Percentiles rank a stretch among this genome's conserved stretches.
phyloP scores from a whole-genome alignment of 1,140 invertebrate genomes.

The Coelopa frigida region DNA sequence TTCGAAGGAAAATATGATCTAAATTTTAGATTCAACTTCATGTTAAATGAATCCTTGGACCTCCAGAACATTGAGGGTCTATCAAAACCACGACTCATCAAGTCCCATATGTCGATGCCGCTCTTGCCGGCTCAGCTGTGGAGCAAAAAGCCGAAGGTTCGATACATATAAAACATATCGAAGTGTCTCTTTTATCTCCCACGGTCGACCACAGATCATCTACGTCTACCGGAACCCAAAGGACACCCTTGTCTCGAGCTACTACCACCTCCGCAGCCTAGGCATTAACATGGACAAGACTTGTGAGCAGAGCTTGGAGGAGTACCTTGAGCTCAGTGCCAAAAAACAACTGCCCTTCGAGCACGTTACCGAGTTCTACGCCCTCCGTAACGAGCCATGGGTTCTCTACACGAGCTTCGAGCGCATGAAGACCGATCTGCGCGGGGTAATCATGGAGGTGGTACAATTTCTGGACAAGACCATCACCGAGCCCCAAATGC shows the following conservation, averaged over 20 bases:
- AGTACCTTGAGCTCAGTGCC: background rate
- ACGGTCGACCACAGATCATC: conserved; percentile 53
- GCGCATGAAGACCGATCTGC: conserved; percentile 47
- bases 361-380: conserved; percentile 69
- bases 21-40: conserved; percentile 13
- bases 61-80: background rate
- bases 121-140: conserved; percentile 51
- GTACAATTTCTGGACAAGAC: conserved; percentile 25
- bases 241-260: conserved; percentile 71
- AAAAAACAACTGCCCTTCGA: conserved; percentile 16
- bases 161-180: background rate
- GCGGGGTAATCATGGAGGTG: conserved; percentile 21
- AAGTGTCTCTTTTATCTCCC: background rate
- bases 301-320: background rate
- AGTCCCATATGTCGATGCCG: conserved; percentile 56
- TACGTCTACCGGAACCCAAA: conserved; percentile 75
- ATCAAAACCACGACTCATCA: conserved; percentile 54
- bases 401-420: conserved; percentile 76
- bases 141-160: conserved; percentile 49
- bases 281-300: conserved; percentile 53
- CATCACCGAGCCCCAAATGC: conserved; percentile 23
- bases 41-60: conserved; percentile 7
- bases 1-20: no score
- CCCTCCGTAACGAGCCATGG: conserved; percentile 57
- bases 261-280: conserved; percentile 57